Conservation (phyloP, 92 coral and sea anemone species). For the Chrysogorgia sp. region DNA sequence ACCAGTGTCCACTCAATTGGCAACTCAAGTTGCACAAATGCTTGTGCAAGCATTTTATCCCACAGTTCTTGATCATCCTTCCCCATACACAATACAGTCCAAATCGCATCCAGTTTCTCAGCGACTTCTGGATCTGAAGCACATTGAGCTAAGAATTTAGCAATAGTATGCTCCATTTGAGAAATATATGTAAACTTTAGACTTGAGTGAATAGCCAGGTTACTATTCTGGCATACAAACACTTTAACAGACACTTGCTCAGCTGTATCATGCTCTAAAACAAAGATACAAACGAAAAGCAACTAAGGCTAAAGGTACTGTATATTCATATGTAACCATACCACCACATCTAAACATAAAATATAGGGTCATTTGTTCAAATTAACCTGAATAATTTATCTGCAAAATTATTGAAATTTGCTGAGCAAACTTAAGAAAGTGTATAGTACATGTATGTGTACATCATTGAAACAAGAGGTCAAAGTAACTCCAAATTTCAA, state of each 20-base stretch:
- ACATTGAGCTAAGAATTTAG: slow-evolving; percentile 32
- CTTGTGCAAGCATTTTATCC: slow-evolving; percentile 45
- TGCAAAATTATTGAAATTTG: too few relatives aligned
- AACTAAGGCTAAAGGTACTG: neutral
- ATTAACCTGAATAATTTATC: too few relatives aligned
- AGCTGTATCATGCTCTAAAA: slow-evolving; percentile 35
- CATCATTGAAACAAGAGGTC: too few relatives aligned
- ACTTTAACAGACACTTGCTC: slow-evolving; percentile 33
- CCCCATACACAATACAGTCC: slow-evolving; percentile 28
- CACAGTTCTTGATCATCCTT: slow-evolving; percentile 38
- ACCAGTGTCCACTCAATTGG: slow-evolving; percentile 42
- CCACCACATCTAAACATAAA: too few relatives aligned
- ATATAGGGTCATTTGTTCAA: too few relatives aligned
- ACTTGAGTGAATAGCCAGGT: slow-evolving; percentile 3
- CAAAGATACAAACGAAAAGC: neutral
- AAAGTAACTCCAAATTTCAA: too few relatives aligned
- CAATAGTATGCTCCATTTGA: slow-evolving; percentile 43
- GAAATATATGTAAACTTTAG: slow-evolving; percentile 40
- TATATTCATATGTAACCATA: too few relatives aligned
- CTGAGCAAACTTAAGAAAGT: too few relatives aligned
- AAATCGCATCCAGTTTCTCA: slow-evolving; percentile 34
- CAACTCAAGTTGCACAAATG: slow-evolving; percentile 38
- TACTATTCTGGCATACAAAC: slow-evolving; percentile 4
- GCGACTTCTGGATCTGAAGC: slow-evolving; percentile 31
- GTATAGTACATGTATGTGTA: too few relatives aligned